Base-by-base conservation (phyloP, 2,888 invertebrate genomes). In the Macaria notata region DNA sequence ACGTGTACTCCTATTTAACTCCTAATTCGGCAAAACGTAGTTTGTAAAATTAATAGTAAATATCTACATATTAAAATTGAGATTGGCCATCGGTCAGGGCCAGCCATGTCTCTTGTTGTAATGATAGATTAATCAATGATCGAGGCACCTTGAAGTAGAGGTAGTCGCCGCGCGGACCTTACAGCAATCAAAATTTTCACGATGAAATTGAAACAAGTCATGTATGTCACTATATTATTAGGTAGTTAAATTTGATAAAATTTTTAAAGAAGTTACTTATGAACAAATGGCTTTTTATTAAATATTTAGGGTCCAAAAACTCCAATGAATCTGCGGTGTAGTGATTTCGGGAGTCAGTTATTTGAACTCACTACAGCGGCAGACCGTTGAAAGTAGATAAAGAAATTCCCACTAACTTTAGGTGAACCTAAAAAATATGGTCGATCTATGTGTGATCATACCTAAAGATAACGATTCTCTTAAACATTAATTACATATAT, bases 221-320 rank as follows among this genome's bases (percentile, higher is more conserved):
- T 80, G 81, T 81, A 72, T 78, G 81, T 81, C 70, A 81, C 46
- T 49, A 45, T 81, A 83, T 84, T 59, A 81, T 83, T 90, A 90
- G 88, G 82, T 91, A 91, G 90, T 83, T 79, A 80, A 87, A 86
- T 86, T 88, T 86, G 86, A 86, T 86, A 88, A 86, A 84, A 77
- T 55, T 88, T 90, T 88, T 87, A 86, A 88, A 83, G 79, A 86
- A 80, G 83, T 86, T 83, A 87, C 84, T 87, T 89, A 88, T 87
- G 81, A 86, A 86, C 83, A 83, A 85, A 84, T 84, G 81, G 87
- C 88, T 89, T 88, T 88, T 88, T 86, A 81, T 84, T 84, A 78
- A 86, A 86, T 83, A 81, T 84, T 84, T 84, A 88, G 88, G 91
- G 90, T 89, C 91, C 90, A 90, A 86, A 79, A 80, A 78, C 71